These are phyloP conservation scores for Seriola aureovittata DNA, from an alignment of 2,113 vertebrate species.

Conservation along the genomic window DNA sequence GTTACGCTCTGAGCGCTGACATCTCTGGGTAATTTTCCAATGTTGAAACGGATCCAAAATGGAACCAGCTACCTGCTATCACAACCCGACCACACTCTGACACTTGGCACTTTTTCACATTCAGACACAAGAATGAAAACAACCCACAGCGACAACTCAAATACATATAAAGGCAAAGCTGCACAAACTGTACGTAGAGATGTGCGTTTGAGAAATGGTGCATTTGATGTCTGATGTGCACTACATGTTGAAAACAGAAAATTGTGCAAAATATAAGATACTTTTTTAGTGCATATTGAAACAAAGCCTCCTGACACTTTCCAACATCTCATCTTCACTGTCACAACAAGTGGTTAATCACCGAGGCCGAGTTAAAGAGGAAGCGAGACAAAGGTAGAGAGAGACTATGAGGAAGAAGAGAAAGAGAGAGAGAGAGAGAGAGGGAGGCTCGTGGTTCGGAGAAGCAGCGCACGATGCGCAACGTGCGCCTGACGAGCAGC, in stretches of 20 bases:
- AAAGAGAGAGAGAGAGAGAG: background rate
- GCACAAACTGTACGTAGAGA: too few relatives aligned
- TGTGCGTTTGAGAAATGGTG: too few relatives aligned
- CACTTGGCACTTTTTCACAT: too few relatives aligned
- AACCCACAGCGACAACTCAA: too few relatives aligned
- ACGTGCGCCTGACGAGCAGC: conserved; percentile 52
- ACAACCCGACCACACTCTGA: background rate
- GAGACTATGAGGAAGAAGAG: background rate
- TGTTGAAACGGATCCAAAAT: conserved; percentile 26
- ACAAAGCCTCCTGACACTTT: background rate
- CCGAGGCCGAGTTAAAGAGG: background rate
- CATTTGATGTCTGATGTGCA: background rate
- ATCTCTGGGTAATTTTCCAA: conserved; percentile 34
- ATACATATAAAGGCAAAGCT: too few relatives aligned
- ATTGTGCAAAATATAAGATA: too few relatives aligned
- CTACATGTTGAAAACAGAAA: background rate
- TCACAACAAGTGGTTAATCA: background rate
- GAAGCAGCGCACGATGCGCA: conserved; percentile 30
- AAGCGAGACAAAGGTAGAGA: background rate
- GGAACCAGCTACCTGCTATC: background rate
- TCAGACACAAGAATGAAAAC: too few relatives aligned
- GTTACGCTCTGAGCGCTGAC: background rate
- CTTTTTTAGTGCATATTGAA: background rate
- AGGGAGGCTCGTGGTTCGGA: background rate
- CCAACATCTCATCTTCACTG: background rate